Percentiles rank a stretch among this genome's conserved stretches.
Conservation (phyloP, 1,140 invertebrate genomes). For the Pseudomyrmex gracilis region DNA sequence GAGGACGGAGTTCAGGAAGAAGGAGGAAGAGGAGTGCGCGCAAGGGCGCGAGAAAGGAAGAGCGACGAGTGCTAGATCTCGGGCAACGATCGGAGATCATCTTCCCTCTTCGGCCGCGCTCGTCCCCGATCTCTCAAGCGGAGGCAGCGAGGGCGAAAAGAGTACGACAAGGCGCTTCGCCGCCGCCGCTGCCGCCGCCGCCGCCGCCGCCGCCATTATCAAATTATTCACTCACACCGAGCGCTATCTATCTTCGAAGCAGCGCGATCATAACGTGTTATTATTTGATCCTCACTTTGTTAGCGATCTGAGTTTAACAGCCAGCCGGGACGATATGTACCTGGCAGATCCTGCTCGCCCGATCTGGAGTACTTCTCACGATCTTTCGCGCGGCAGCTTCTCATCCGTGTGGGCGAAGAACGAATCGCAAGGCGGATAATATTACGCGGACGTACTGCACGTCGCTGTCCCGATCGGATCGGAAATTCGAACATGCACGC, state of each 20-base stretch:
- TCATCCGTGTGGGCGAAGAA: slow-evolving; percentile 22
- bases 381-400: slow-evolving; percentile 66
- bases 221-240: slow-evolving; percentile 85
- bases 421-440: slow-evolving; percentile 31
- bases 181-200: slow-evolving; percentile 60
- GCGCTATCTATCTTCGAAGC: slow-evolving; percentile 83
- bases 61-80: slow-evolving; percentile 79
- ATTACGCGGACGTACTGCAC: slow-evolving; percentile 35
- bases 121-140: slow-evolving; percentile 59
- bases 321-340: slow-evolving; percentile 72
- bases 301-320: slow-evolving; percentile 83
- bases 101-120: slow-evolving; percentile 66
- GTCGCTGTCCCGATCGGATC: slow-evolving; percentile 6
- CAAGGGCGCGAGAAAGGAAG: slow-evolving; percentile 14
- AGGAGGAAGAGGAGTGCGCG: not conserved
- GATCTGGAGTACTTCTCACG: slow-evolving; percentile 83
- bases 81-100: slow-evolving; percentile 78
- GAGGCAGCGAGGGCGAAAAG: slow-evolving; percentile 67
- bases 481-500: slow-evolving; percentile 11
- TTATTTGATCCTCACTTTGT: slow-evolving; percentile 86
- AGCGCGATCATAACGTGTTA: slow-evolving; percentile 83
- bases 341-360: slow-evolving; percentile 76
- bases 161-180: slow-evolving; percentile 58
- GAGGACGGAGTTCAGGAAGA: slow-evolving; percentile 7
- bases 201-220: slow-evolving; percentile 79